Evolutionary conservation across 2,888 invertebrate genomes (phyloP).

Genomic region (Dicyrtoma fusca): DNA sequence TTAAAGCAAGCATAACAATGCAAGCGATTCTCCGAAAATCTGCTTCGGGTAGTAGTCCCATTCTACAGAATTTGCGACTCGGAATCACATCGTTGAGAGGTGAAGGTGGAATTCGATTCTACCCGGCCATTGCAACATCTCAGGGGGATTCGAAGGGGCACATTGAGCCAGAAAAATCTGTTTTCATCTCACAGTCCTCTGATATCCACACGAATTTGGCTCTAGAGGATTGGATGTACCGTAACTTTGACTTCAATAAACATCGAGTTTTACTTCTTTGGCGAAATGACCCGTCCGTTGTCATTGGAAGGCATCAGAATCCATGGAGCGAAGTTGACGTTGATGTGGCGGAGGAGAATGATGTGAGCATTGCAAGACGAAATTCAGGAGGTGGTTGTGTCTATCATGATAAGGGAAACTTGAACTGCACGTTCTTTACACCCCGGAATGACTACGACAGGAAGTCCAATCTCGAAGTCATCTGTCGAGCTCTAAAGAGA

Average conservation of each 20-base stretch:
- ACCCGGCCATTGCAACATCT: constrained; percentile 28
- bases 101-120: constrained; percentile 23
- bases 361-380: constrained; percentile 79
- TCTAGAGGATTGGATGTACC: constrained; percentile 94
- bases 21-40: constrained; percentile 47
- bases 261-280: constrained; percentile 87
- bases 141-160: constrained; percentile 1
- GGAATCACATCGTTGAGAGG: constrained; percentile 2
- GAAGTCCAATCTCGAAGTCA: constrained; percentile 82
- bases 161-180: constrained; percentile 67
- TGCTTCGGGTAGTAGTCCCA: constrained; percentile 8
- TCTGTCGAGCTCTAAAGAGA: constrained; percentile 78
- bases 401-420: constrained; percentile 91
- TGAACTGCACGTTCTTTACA: constrained; percentile 92
- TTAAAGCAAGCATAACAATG: constrained; percentile 46
- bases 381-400: constrained; percentile 96
- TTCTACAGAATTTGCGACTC: constrained; percentile 6
- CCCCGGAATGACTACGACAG: constrained; percentile 80
- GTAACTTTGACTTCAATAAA: constrained; percentile 78
- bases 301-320: constrained; percentile 96
- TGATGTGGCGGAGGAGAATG: constrained; percentile 67
- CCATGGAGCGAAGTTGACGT: constrained; percentile 92
- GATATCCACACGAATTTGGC: constrained; percentile 89
- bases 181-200: constrained; percentile 87
- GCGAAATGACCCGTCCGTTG: constrained; percentile 92